Base-by-base conservation (phyloP, 2,113 vertebrate genomes). In the Cromileptes altivelis region DNA sequence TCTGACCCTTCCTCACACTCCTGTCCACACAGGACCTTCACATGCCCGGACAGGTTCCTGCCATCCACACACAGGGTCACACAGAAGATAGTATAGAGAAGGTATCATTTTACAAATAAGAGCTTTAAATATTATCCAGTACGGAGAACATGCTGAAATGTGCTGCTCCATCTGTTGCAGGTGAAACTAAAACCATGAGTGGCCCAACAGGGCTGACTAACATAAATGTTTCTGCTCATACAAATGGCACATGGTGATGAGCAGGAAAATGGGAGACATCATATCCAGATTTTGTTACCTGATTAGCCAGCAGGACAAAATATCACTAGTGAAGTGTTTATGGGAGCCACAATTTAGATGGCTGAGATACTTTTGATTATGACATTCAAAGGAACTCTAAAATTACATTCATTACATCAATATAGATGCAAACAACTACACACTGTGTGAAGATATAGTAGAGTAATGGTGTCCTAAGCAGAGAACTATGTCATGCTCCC, bases 1-100 rank as follows among this genome's bases (percentile, higher is more conserved):
- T 78, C 47, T 78, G 56, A 81, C 40, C 40, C 57, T 4, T 30
- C 12, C 42, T 84, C 62, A 78, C 65, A 62, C 60, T 70, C 57
- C 40, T n/a, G 57, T 78, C 53, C 64, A 77, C 77, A 57, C 40
- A 37, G n/a, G 75, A 64, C 65, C 17, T 49, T 52, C 33, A 73
- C 91, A 89, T 86, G 89, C 70, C 79, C 81, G 87, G 90, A 72
- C 92, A 88, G 30, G 88, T 73, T 82, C 61, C 78, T 80, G 61
- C 58, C 15, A 78, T 33, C 14, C 8, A 65, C 56, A 65, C 21
- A 55, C 17, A n/a, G 2, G 0, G 14, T 4, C 15, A 47, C 33
- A 55, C 15, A 55, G 15, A 71, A 55, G 18, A 77, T 61, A 55
- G 37, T 57, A n/a, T n/a, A n/a, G 8, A 69, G 19, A 80, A 14